Percentiles rank a stretch among this genome's conserved stretches.
These are phyloP conservation scores for Sympetrum striolatum DNA, from an alignment of 2,888 invertebrate species.

Conservation along the genomic window DNA sequence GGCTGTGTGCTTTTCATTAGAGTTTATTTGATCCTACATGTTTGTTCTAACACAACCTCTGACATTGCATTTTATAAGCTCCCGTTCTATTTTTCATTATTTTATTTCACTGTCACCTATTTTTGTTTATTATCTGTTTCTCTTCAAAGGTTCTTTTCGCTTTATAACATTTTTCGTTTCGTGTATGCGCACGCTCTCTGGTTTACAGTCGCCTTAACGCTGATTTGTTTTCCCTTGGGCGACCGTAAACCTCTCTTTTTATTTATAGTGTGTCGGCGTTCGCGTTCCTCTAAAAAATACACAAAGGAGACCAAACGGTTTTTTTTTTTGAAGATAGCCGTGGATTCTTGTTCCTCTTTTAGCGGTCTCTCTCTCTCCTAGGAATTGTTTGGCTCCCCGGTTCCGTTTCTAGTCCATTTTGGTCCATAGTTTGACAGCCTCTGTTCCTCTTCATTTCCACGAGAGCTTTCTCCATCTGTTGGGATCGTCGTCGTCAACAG, in stretches of 20 bases:
- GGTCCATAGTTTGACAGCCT: not conserved
- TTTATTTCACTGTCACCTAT: too few relatives aligned
- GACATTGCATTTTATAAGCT: too few relatives aligned
- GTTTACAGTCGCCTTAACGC: not conserved
- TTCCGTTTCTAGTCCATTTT: not conserved
- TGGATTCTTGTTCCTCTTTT: not conserved
- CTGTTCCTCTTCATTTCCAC: slow-evolving; percentile 10
- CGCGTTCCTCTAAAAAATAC: not conserved
- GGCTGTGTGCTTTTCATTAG: too few relatives aligned
- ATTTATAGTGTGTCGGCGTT: not conserved
- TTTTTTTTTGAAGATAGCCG: not conserved
- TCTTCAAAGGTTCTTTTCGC: too few relatives aligned
- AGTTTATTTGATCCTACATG: too few relatives aligned
- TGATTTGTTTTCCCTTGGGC: not conserved
- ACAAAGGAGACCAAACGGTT: not conserved
- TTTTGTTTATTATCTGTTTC: too few relatives aligned
- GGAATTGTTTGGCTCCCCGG: not conserved
- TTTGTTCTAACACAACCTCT: too few relatives aligned
- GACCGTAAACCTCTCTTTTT: not conserved
- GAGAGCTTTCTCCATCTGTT: not conserved
- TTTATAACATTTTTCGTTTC: not conserved
- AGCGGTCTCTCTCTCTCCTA: not conserved
- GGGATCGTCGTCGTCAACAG: not conserved
- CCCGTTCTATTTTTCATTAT: too few relatives aligned
- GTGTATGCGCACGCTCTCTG: not conserved